Percentiles rank a stretch among this genome's conserved stretches.
Evolutionary conservation across 2,113 vertebrate genomes (phyloP).

Genomic region (Lipophrys pholis): DNA sequence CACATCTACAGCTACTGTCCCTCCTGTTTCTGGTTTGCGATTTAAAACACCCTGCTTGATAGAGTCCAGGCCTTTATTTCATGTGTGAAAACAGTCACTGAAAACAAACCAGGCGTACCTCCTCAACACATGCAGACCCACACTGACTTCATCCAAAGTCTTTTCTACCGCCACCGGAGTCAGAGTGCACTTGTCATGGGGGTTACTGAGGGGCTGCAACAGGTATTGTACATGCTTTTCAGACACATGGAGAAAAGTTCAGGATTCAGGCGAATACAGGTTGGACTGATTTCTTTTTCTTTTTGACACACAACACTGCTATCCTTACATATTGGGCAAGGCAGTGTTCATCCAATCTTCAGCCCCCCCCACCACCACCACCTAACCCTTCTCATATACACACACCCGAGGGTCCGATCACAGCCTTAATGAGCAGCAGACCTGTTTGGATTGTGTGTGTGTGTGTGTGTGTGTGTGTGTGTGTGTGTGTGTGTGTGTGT

Average conservation of each 20-base stretch:
- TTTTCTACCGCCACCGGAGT: too few species aligned
- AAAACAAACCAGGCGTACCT: slow-evolving; percentile 70
- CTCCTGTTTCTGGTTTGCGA: slow-evolving; percentile 61
- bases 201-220: slow-evolving; percentile 45
- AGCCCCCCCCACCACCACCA: not conserved
- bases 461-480: slow-evolving; percentile 22
- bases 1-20: slow-evolving; percentile 39
- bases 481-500: slow-evolving; percentile 38
- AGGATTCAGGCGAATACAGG: slow-evolving; percentile 36
- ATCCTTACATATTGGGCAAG: slow-evolving; percentile 6
- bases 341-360: slow-evolving; percentile 21
- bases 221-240: slow-evolving; percentile 74
- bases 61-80: slow-evolving; percentile 74
- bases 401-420: slow-evolving; percentile 65
- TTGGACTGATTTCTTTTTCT: slow-evolving; percentile 14
- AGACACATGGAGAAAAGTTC: slow-evolving; percentile 65
- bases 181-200: slow-evolving; percentile 64
- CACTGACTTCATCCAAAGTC: not conserved
- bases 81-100: slow-evolving; percentile 78
- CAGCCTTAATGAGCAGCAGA: slow-evolving; percentile 80
- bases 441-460: slow-evolving; percentile 40
- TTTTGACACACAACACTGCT: not conserved
- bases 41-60: slow-evolving; percentile 62
- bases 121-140: slow-evolving; percentile 13
- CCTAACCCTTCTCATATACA: slow-evolving; percentile 19